Evolutionary conservation across 2,113 vertebrate species (phyloP).

Genomic region (Cebus imitator): DNA sequence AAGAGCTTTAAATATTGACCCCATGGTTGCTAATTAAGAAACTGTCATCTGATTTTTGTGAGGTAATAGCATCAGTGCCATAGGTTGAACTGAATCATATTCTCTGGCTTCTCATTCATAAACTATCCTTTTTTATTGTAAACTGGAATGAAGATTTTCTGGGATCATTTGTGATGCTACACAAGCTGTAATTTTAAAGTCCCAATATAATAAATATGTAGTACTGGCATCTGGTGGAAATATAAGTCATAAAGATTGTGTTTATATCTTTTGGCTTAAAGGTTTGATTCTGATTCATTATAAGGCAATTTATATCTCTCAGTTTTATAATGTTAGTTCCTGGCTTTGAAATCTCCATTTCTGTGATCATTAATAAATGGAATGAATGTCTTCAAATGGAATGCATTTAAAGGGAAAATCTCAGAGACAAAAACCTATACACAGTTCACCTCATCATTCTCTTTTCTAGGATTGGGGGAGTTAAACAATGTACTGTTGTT

Average conservation of each 20-base stretch:
- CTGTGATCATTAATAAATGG: not conserved
- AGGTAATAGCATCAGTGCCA: not conserved
- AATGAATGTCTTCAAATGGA: not conserved
- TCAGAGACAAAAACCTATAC: not conserved
- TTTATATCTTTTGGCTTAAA: constrained; percentile 1
- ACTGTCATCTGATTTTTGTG: not conserved
- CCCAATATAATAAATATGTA: not conserved
- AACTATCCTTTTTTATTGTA: not conserved
- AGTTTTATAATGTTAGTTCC: not conserved
- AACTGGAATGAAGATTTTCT: not conserved
- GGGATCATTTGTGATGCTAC: not conserved
- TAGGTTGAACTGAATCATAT: not conserved
- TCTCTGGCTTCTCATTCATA: not conserved
- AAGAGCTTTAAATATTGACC: constrained; percentile 10
- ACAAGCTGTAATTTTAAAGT: constrained; percentile 11
- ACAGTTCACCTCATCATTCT: not conserved
- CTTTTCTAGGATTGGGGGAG: not conserved
- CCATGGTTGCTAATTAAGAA: not conserved
- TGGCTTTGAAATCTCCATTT: not conserved
- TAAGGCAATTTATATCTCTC: not conserved
- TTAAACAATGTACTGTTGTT: not conserved
- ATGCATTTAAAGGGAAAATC: not conserved
- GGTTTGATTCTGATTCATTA: not conserved
- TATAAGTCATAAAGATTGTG: not conserved
- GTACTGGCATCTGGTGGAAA: not conserved